phyloP scores from a whole-genome alignment of 2,888 invertebrate species.

The Halictus ligatus region DNA sequence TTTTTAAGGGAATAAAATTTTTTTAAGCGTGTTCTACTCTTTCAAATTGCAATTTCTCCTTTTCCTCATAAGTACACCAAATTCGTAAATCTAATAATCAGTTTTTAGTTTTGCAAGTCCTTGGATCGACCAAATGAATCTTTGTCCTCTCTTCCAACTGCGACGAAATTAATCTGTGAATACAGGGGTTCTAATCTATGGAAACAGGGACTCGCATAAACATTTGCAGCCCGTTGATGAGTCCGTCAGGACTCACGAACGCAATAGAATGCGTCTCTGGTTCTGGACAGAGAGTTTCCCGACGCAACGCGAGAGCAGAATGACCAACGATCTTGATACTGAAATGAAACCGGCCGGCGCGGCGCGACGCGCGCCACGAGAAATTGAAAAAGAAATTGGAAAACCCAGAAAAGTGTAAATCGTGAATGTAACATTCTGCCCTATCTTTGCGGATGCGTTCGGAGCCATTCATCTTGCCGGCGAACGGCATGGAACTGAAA shows the following conservation, averaged over 20 bases:
- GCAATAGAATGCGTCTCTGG: background rate
- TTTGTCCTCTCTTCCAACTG: background rate
- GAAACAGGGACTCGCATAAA: background rate
- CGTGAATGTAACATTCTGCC: conserved; percentile 40
- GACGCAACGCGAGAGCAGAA: background rate
- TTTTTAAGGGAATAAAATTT: no score
- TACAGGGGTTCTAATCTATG: background rate
- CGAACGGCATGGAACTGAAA: conserved; percentile 54
- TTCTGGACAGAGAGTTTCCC: background rate
- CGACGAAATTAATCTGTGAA: background rate
- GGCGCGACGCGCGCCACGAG: background rate
- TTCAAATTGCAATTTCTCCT: background rate
- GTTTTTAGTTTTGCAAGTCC: no score
- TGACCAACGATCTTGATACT: background rate
- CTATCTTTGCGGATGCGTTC: conserved; percentile 50
- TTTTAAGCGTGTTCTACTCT: background rate
- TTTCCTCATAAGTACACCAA: no score
- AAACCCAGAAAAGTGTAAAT: conserved; percentile 51
- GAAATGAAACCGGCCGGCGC: conserved; percentile 11
- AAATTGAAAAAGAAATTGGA: conserved; percentile 42
- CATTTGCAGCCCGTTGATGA: background rate
- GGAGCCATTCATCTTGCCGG: conserved; percentile 45
- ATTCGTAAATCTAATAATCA: no score
- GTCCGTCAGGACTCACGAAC: background rate
- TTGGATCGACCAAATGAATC: background rate